Evolutionary conservation across 2,113 vertebrate genomes (phyloP), one percentile per base, ranked within the genome.

Genomic region (Heloderma charlesbogerti): DNA sequence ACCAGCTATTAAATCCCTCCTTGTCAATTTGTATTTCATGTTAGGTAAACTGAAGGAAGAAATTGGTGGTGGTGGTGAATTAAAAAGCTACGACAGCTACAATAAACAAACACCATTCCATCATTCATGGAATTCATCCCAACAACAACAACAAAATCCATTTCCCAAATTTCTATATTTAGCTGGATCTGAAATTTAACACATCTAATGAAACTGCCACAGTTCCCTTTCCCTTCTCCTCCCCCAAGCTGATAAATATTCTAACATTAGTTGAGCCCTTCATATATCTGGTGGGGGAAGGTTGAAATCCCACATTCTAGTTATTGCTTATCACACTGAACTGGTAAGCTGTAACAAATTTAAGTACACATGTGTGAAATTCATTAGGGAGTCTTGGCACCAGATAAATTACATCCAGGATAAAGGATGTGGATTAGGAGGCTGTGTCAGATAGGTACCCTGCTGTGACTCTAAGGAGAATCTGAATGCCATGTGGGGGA

Each of bases 21-120:
- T 91, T 95, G 95, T 95, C 95, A 94, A 88, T 92, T 96, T 94
- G 67, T 67, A 95, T 96, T 95, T 95, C 87, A 71, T 66, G 60
- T 74, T 69, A 16, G 54, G 90, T 84, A 92, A 96, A 74, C 67
- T 90, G 45, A 67, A 93, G 94, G 93, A 90, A 90, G 95, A 93
- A 94, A 83, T 93, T 54, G 67, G 13, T 2, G 20, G 9, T 25
- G 43, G 60, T 43, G 77, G 45, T 90, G 96, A 13, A 0, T 25
- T 89, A 83, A 77, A 81, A 90, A 92, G 27, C 31, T 37, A 43
- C 1, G 71, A 89, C 12, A 22, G 82, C 74, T 84, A 83, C 78
- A 91, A 80, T 79, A 45, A 54, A 75, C 80, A 18, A 60, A 82
- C 91, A 34, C 72, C 86, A 45, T 48, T 72, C 63, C 90, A 37